Conservation (phyloP, 2,113 vertebrate species). For the Vulpes ferrilata region DNA sequence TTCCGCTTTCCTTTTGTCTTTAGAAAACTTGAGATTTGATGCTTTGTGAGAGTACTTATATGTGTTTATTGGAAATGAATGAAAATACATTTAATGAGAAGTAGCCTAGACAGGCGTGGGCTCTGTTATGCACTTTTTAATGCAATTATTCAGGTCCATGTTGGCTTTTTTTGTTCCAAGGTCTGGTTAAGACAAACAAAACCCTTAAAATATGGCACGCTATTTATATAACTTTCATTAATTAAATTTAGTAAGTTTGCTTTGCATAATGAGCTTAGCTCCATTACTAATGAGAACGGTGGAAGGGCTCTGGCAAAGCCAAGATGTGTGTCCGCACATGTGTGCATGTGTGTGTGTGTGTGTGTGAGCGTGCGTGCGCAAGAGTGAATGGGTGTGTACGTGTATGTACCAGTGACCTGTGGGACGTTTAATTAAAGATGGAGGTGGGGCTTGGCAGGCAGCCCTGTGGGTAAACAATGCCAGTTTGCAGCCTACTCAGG, state of each 20-base stretch:
- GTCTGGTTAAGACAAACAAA: constrained; percentile 22
- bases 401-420: neutral
- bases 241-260: constrained; percentile 68
- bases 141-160: constrained; percentile 42
- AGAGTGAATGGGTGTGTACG: neutral
- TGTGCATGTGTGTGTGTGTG: neutral
- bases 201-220: neutral
- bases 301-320: constrained; percentile 16
- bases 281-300: neutral
- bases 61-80: constrained; percentile 7
- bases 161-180: constrained; percentile 69
- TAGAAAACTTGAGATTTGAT: constrained; percentile 26
- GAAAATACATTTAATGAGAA: neutral
- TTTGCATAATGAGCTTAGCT: constrained; percentile 12
- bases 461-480: constrained; percentile 74
- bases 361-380: neutral
- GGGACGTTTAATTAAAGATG: constrained; percentile 60
- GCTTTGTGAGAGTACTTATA: neutral
- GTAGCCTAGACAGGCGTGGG: neutral
- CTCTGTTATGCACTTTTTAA: neutral
- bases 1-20: constrained; percentile 15
- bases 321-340: neutral
- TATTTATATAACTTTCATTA: constrained; percentile 68
- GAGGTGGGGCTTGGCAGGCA: neutral
- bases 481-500: constrained; percentile 70